These are phyloP conservation scores for Triplophysa dalaica DNA, from an alignment of 2,113 vertebrate species.

Conservation along the genomic window DNA sequence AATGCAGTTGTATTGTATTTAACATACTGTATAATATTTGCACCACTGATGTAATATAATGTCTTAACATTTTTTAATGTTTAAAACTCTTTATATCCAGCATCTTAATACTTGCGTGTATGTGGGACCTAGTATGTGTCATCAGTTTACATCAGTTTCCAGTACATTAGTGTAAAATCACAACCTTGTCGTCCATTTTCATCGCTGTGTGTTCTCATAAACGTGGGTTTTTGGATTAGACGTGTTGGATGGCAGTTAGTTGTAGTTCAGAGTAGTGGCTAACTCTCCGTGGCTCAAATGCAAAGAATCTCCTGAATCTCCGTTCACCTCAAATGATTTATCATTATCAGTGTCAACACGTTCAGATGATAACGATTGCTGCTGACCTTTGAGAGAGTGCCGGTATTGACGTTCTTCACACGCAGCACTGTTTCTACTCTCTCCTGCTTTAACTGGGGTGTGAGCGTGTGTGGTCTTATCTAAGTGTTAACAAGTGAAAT, in stretches of 20 bases:
- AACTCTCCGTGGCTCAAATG: neutral
- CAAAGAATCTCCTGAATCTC: slow-evolving; percentile 1
- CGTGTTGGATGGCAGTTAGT: slow-evolving; percentile 17
- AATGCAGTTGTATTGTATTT: too few relatives aligned
- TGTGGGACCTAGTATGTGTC: too few relatives aligned
- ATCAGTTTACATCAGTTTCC: too few relatives aligned
- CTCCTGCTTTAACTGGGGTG: neutral
- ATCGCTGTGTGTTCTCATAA: neutral
- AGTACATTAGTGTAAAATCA: slow-evolving; percentile 14
- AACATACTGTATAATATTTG: too few relatives aligned
- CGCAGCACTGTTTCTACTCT: neutral
- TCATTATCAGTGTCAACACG: slow-evolving; percentile 33
- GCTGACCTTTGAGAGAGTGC: slow-evolving; percentile 35
- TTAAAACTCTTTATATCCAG: too few relatives aligned
- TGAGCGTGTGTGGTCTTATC: neutral
- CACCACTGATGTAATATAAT: too few relatives aligned
- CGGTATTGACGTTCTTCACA: slow-evolving; percentile 9
- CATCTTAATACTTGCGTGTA: too few relatives aligned
- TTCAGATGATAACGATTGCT: slow-evolving; percentile 31
- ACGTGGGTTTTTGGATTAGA: neutral
- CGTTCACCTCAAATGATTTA: slow-evolving; percentile 41
- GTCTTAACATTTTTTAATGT: too few relatives aligned
- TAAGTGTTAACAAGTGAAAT: slow-evolving; percentile 16
- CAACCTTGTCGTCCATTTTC: neutral
- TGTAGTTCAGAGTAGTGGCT: slow-evolving; percentile 13